phyloP scores from a whole-genome alignment of 30 jellyfish, hydroid and myxozoan species.

The Phacellophora camtschatica region DNA sequence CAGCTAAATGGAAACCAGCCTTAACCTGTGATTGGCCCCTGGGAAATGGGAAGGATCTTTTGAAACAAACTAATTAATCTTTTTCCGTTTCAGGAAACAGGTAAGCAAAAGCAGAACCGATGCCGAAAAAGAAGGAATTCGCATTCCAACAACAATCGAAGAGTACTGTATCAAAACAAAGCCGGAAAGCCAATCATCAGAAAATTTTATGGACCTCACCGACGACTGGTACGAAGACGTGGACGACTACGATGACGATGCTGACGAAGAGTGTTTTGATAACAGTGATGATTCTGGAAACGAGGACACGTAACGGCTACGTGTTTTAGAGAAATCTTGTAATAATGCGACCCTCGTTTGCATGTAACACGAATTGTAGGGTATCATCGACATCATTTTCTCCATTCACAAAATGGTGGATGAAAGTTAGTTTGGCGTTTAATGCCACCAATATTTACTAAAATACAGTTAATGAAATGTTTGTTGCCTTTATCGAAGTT shows the following conservation, averaged over 20 bases:
- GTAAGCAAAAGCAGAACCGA: slow-evolving; percentile 91
- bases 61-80: too few relatives aligned
- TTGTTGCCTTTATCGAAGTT: too few relatives aligned
- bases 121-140: slow-evolving; percentile 91
- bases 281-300: slow-evolving; percentile 94
- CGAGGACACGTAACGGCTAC: slow-evolving; percentile 67
- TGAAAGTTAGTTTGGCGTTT: too few relatives aligned
- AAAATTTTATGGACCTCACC: slow-evolving; percentile 74
- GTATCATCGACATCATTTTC: too few relatives aligned
- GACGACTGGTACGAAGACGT: slow-evolving; percentile 98
- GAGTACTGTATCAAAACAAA: slow-evolving; percentile 87
- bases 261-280: slow-evolving; percentile 89
- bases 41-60: too few relatives aligned
- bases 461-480: too few relatives aligned
- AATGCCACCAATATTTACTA: too few relatives aligned
- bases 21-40: too few relatives aligned
- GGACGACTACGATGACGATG: slow-evolving; percentile 84
- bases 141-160: slow-evolving; percentile 84
- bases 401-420: too few relatives aligned
- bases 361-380: too few relatives aligned
- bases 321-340: slow-evolving; percentile 4
- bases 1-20: too few relatives aligned
- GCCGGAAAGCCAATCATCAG: slow-evolving; percentile 86
- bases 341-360: not conserved
- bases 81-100: slow-evolving; percentile 66